Conservation (phyloP, 1,140 invertebrate genomes). For the Apis florea region DNA sequence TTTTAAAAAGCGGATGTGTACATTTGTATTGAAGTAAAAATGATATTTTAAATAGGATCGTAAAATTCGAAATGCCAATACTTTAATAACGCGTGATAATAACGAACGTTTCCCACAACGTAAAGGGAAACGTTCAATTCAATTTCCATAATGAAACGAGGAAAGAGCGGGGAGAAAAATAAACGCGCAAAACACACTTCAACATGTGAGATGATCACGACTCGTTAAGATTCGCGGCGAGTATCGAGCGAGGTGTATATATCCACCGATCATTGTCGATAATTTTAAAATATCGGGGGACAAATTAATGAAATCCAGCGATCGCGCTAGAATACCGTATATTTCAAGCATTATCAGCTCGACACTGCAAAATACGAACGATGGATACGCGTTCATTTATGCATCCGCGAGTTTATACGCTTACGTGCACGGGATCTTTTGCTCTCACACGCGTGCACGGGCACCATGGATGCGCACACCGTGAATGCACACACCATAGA, state of each 20-base stretch:
- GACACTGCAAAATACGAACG: background rate
- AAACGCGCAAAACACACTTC: too few relatives aligned
- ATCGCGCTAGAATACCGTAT: background rate
- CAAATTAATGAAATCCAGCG: background rate
- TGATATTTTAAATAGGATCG: background rate
- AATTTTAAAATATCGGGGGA: background rate
- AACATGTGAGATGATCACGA: too few relatives aligned
- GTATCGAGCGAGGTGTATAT: too few relatives aligned
- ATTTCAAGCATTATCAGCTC: background rate
- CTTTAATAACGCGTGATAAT: too few relatives aligned
- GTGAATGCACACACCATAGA: constrained; percentile 65
- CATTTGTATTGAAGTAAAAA: background rate
- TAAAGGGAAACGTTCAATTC: too few relatives aligned
- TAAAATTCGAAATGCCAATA: background rate
- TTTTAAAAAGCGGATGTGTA: background rate
- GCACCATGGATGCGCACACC: constrained; percentile 38
- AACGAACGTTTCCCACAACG: background rate
- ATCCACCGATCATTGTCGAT: too few relatives aligned
- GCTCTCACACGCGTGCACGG: constrained; percentile 66
- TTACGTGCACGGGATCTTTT: constrained; percentile 37
- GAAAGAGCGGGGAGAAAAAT: too few relatives aligned
- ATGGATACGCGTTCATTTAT: constrained; percentile 54
- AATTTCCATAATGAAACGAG: background rate
- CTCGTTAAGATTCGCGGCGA: too few relatives aligned
- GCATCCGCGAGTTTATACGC: constrained; percentile 45